Base-by-base conservation (phyloP, 2,113 vertebrate genomes). In the Papio anubis region DNA sequence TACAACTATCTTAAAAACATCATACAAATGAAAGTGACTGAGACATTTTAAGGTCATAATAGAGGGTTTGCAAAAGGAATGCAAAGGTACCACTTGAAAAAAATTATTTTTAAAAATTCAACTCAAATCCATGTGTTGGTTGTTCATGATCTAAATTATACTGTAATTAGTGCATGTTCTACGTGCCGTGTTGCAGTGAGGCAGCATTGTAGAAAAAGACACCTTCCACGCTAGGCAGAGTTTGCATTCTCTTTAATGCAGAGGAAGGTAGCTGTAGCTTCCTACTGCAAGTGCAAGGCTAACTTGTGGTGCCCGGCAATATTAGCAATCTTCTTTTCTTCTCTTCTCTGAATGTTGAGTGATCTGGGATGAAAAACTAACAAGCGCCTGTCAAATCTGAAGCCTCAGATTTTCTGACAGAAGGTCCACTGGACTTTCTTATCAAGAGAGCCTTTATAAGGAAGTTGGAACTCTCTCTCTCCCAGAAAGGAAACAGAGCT, bases 321-420 rank as follows among this genome's bases (percentile, higher is more conserved):
- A 98, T 98, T 98, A 98, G 95, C 97, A 78, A 6, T 96, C 93
- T 0, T 97, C 95, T 98, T 96, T 98, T 98, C 97, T 98, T 98
- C 98, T 98, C 97, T 97, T 98, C 91, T 97, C 97, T 98, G 98
- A 98, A 96, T 90, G 94, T 98, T 97, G 96, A 98, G 96, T 98
- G 98, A 98, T 98, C 98, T 97, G 92, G 98, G 98, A 98, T 99
- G 98, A 99, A 99, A 99, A 99, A 99, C 98, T 99, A 99, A 99
- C 99, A 99, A 99, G 99, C 99, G 97, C 98, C 98, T 99, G 99
- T 99, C 99, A 99, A 99, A 99, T 99, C 98, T 98, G 98, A 99
- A 98, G 98, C 98, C 98, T 99, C 98, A 98, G 98, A 92, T 98
- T 99, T 98, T 98, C 98, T 99, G 99, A 99, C 99, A 99, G 99